phyloP scores from a whole-genome alignment of 1,140 invertebrate genomes.

The Drosophila arawakana region DNA sequence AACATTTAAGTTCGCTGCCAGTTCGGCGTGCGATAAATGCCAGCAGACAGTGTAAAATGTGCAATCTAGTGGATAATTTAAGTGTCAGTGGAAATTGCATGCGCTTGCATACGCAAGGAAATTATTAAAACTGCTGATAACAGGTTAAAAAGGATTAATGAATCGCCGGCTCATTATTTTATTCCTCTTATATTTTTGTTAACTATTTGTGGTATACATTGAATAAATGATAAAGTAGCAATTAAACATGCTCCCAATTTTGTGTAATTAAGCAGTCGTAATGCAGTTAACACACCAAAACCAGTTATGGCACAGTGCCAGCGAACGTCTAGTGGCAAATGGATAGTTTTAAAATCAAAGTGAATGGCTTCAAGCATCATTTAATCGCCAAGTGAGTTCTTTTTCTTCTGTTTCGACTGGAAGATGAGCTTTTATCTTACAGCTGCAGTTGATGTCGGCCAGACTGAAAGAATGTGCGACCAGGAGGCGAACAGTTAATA shows the following conservation, averaged over 20 bases:
- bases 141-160: neutral
- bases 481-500: conserved; percentile 63
- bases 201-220: neutral
- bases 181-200: conserved; percentile 1
- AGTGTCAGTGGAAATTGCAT: conserved; percentile 11
- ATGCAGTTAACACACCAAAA: conserved; percentile 24
- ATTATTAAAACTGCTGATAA: neutral
- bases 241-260: conserved; percentile 35
- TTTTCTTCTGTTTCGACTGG: conserved; percentile 20
- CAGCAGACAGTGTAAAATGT: conserved; percentile 41
- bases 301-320: conserved; percentile 44
- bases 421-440: conserved; percentile 60
- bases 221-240: conserved; percentile 36
- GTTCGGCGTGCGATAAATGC: conserved; percentile 23
- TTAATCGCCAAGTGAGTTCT: conserved; percentile 52
- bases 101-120: too few species aligned
- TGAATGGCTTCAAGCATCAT: conserved; percentile 65
- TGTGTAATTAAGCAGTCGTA: conserved; percentile 45
- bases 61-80: conserved; percentile 25
- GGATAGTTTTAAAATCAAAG: conserved; percentile 49
- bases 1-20: conserved; percentile 5
- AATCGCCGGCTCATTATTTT: conserved; percentile 13
- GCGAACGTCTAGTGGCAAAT: neutral
- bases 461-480: conserved; percentile 39
- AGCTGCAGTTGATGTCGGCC: conserved; percentile 42